These are phyloP conservation scores for Echiichthys vipera DNA, from an alignment of 2,797 vertebrate genomes.

Conservation along the genomic window DNA sequence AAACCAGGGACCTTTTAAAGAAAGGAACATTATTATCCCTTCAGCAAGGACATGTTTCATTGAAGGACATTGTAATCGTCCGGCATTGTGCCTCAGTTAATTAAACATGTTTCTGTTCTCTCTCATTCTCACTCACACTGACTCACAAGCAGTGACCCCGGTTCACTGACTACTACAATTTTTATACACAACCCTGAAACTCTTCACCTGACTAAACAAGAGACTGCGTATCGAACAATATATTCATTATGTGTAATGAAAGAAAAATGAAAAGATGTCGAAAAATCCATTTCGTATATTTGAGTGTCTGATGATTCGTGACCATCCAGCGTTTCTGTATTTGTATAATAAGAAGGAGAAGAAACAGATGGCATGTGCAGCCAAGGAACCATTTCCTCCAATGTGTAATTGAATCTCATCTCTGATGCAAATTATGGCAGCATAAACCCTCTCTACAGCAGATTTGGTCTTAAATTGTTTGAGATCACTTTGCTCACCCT, in stretches of 20 bases:
- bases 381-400: slow-evolving; percentile 10
- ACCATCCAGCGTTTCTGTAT: slow-evolving; percentile 3
- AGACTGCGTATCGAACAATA: not conserved
- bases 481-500: slow-evolving; percentile 12
- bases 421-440: slow-evolving; percentile 4
- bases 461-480: slow-evolving; percentile 3
- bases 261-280: slow-evolving; percentile 18
- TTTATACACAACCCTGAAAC: not conserved
- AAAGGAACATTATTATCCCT: not conserved
- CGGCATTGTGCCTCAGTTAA: not conserved
- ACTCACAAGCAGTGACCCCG: not conserved
- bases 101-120: not conserved
- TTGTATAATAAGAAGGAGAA: not conserved
- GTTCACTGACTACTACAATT: not conserved
- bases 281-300: slow-evolving; percentile 11
- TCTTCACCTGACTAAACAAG: not conserved
- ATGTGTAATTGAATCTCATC: slow-evolving; percentile 9
- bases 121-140: not conserved
- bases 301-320: slow-evolving; percentile 14
- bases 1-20: not conserved
- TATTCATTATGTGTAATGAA: not conserved
- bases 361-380: slow-evolving; percentile 42
- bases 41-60: not conserved
- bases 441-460: not conserved
- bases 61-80: not conserved